Percentiles rank a stretch among this genome's conserved stretches.
These are phyloP conservation scores for Platycercus adscitus DNA, from an alignment of 2,113 vertebrate genomes.

Conservation along the genomic window DNA sequence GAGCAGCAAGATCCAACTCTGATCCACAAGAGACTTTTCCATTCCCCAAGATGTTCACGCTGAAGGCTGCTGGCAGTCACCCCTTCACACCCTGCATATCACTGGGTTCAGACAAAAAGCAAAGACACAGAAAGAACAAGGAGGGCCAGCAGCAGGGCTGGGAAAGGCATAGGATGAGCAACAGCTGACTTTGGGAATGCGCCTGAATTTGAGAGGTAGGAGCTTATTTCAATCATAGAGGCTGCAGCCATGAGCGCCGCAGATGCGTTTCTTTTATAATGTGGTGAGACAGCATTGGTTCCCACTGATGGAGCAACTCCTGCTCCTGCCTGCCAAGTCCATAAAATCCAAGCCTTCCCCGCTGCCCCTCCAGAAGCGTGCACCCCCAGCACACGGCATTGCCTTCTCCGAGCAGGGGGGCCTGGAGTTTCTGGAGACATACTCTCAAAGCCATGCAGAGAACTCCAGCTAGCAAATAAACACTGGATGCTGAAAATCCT, in stretches of 20 bases:
- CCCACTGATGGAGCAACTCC: neutral
- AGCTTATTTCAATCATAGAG: neutral
- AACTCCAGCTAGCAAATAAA: neutral
- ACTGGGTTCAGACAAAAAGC: neutral
- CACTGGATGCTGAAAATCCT: neutral
- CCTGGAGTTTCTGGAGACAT: neutral
- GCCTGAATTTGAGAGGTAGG: neutral
- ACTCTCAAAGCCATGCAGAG: neutral
- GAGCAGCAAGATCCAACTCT: neutral
- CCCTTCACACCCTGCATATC: fast-evolving
- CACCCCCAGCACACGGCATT: neutral
- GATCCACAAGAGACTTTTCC: neutral
- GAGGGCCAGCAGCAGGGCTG: neutral
- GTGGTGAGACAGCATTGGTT: fast-evolving
- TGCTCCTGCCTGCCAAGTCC: neutral
- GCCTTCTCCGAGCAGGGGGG: neutral
- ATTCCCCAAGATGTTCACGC: no score
- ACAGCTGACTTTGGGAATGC: neutral
- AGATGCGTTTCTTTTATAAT: neutral
- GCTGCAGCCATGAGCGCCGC: neutral
- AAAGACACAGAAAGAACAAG: neutral
- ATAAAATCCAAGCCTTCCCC: neutral
- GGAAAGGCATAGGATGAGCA: neutral
- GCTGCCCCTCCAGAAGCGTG: neutral
- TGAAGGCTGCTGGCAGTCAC: neutral